Evolutionary conservation across 2,888 invertebrate genomes (phyloP).

Genomic region (Slavum lentiscoides): DNA sequence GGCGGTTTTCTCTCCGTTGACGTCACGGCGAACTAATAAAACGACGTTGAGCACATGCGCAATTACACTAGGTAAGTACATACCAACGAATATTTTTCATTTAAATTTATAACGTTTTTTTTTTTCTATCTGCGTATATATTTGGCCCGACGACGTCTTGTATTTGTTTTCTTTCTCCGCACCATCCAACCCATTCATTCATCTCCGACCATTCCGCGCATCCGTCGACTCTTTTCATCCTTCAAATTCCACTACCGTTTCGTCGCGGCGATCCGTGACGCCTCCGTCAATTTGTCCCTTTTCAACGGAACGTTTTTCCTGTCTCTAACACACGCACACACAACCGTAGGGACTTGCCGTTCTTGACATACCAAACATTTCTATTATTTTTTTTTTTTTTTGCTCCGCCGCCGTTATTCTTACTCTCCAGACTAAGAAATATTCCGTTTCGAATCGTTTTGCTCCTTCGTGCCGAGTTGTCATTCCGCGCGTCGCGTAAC

Average conservation of each 20-base stretch:
- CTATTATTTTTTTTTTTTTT: no score
- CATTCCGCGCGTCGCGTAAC: neutral
- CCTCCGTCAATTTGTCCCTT: neutral
- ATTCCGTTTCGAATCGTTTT: slow-evolving; percentile 1
- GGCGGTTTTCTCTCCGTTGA: no score
- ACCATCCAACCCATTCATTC: neutral
- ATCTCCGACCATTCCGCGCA: neutral
- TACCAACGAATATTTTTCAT: neutral
- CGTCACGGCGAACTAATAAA: no score
- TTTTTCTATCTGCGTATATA: no score
- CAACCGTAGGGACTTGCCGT: neutral
- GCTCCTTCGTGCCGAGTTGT: no score
- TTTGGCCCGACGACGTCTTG: no score
- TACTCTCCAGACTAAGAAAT: neutral
- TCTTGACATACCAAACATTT: slow-evolving; percentile 7
- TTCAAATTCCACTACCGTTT: neutral
- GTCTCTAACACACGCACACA: no score
- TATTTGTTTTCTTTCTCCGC: neutral
- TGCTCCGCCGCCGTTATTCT: neutral
- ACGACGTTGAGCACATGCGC: no score
- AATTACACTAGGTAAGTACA: no score
- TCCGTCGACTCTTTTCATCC: neutral
- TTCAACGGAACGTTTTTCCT: neutral
- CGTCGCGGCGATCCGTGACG: no score
- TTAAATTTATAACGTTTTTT: neutral